Evolutionary conservation across 1,140 invertebrate species (phyloP).

Genomic region (Habropoda laboriosa): DNA sequence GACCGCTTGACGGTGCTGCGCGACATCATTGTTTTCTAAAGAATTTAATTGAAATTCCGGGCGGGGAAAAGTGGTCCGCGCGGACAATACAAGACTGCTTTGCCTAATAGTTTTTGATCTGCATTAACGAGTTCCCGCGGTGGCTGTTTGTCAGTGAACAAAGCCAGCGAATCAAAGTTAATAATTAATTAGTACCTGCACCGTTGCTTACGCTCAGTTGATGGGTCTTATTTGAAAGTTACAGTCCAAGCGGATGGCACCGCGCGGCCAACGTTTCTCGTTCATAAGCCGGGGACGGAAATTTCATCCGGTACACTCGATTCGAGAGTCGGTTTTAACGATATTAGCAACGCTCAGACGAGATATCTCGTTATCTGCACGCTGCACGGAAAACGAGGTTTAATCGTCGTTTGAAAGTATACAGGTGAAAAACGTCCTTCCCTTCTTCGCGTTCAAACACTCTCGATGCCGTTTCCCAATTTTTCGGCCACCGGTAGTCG

Average conservation of each 20-base stretch:
- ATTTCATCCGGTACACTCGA: background rate
- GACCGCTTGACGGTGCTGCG: conserved; percentile 26
- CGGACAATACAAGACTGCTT: conserved; percentile 11
- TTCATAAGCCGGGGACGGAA: background rate
- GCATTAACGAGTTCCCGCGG: conserved; percentile 33
- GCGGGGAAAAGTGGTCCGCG: background rate
- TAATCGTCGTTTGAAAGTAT: background rate
- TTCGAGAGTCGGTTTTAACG: background rate
- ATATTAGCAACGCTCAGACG: background rate
- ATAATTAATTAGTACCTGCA: conserved; percentile 14
- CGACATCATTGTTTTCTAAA: conserved; percentile 44
- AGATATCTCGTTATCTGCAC: background rate
- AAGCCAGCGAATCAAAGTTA: background rate
- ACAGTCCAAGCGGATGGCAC: background rate
- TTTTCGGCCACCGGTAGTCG: background rate
- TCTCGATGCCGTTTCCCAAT: background rate
- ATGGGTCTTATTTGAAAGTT: background rate
- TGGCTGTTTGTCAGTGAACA: background rate
- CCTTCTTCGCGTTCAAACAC: background rate
- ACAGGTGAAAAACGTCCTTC: background rate
- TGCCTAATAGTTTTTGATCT: conserved; percentile 30
- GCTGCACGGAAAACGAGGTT: background rate
- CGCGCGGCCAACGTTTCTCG: background rate
- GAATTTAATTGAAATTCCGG: conserved; percentile 45
- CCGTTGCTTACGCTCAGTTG: background rate